phyloP scores from a whole-genome alignment of 2,113 vertebrate species.

The Cygnus atratus region DNA sequence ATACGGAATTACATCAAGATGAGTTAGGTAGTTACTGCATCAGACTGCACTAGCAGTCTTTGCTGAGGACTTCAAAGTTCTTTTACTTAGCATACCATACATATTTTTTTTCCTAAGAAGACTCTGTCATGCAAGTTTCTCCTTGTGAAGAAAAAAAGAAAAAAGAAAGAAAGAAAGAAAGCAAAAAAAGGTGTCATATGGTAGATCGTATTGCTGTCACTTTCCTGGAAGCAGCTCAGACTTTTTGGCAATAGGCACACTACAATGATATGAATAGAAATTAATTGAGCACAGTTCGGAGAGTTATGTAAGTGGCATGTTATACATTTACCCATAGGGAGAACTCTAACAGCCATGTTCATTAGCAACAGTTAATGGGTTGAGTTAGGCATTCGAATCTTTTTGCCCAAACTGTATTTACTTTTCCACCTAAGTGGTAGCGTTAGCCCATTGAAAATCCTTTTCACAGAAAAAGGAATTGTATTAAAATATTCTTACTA shows the following conservation, averaged over 20 bases:
- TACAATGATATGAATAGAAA: slow-evolving; percentile 22
- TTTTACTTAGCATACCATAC: neutral
- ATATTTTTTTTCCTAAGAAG: neutral
- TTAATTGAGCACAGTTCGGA: neutral
- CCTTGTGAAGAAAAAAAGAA: neutral
- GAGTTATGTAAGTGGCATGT: neutral
- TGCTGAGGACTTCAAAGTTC: neutral
- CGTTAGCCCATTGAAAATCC: slow-evolving; percentile 29
- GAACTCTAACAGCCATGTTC: neutral
- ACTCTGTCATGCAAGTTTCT: neutral
- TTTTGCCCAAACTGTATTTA: neutral
- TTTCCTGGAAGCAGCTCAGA: slow-evolving; percentile 22
- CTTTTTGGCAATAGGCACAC: slow-evolving; percentile 2
- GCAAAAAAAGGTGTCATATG: neutral
- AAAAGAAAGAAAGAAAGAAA: neutral
- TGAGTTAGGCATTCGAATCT: neutral
- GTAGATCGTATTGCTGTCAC: slow-evolving; percentile 19
- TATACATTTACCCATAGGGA: neutral
- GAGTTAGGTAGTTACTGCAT: accelerated
- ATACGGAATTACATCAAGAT: neutral
- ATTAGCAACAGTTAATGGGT: slow-evolving; percentile 21
- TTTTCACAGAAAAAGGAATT: neutral
- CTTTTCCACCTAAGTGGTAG: neutral
- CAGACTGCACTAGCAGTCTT: neutral
- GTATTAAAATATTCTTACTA: neutral